A percentile compares a stretch with the other conserved stretches of the same genome.
These are phyloP conservation scores for Isurus oxyrinchus DNA, from an alignment of 2,113 vertebrate genomes.

Conservation along the genomic window DNA sequence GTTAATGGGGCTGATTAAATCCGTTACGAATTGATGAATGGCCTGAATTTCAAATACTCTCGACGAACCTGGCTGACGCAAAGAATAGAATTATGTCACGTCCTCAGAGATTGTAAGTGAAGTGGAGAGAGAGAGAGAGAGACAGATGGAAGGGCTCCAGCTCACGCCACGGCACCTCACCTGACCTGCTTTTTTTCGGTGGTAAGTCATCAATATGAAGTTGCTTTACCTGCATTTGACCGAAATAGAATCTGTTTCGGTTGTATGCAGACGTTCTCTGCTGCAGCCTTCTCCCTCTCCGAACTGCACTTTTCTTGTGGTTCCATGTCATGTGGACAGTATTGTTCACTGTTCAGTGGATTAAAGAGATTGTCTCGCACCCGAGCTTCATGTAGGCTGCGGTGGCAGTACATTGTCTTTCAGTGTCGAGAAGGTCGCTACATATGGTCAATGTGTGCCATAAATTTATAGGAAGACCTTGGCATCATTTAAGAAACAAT, in stretches of 20 bases:
- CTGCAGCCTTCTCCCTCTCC: too few species aligned
- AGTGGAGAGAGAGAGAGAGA: background rate
- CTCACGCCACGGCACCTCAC: background rate
- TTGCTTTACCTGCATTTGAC: background rate
- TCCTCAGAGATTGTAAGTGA: slow-evolving; percentile 25
- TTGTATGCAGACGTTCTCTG: background rate
- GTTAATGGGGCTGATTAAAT: slow-evolving; percentile 21
- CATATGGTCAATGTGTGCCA: background rate
- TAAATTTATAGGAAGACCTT: background rate
- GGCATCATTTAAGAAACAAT: background rate
- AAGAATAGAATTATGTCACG: background rate
- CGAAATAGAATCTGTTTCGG: background rate
- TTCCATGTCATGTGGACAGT: background rate
- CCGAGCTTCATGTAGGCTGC: background rate
- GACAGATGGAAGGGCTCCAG: background rate
- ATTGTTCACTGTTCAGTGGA: background rate
- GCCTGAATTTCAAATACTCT: slow-evolving; percentile 18
- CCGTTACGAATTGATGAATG: background rate
- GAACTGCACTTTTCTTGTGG: background rate
- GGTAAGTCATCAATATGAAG: background rate
- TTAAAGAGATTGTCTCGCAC: too few species aligned
- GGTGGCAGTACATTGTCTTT: background rate
- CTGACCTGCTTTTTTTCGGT: background rate
- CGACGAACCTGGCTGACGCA: background rate
- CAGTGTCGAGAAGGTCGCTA: background rate